These are phyloP conservation scores for Theocolax elegans DNA, from an alignment of 1,140 invertebrate species.

Conservation along the genomic window DNA sequence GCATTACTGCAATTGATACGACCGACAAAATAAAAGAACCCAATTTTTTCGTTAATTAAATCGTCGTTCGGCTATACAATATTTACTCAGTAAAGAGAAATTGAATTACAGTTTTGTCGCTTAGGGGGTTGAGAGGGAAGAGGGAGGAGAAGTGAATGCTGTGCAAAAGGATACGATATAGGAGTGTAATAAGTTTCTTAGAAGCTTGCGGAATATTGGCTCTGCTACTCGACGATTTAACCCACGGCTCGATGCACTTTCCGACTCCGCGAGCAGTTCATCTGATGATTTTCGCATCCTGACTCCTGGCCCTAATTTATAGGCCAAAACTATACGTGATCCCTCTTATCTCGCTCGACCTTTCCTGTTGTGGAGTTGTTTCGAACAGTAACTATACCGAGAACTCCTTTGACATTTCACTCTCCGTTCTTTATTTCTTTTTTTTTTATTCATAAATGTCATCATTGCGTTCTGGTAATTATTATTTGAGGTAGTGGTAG, in stretches of 20 bases:
- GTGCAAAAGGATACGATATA: neutral
- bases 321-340: neutral
- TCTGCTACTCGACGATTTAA: neutral
- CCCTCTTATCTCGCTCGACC: neutral
- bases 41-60: too few relatives aligned
- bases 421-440: too few relatives aligned
- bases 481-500: too few relatives aligned
- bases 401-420: too few relatives aligned
- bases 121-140: too few relatives aligned
- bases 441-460: too few relatives aligned
- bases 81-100: too few relatives aligned
- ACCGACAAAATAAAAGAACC: too few relatives aligned
- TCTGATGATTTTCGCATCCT: neutral
- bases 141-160: neutral
- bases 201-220: neutral
- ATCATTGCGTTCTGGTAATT: too few relatives aligned
- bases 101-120: too few relatives aligned
- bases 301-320: slow-evolving; percentile 5
- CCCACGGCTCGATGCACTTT: slow-evolving; percentile 1
- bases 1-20: too few relatives aligned
- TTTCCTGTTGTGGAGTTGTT: slow-evolving; percentile 5
- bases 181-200: neutral
- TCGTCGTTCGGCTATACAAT: too few relatives aligned
- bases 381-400: neutral
- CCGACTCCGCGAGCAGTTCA: neutral